Base-by-base conservation (phyloP, 1,140 invertebrate species). In the Meloidogyne floridensis region DNA sequence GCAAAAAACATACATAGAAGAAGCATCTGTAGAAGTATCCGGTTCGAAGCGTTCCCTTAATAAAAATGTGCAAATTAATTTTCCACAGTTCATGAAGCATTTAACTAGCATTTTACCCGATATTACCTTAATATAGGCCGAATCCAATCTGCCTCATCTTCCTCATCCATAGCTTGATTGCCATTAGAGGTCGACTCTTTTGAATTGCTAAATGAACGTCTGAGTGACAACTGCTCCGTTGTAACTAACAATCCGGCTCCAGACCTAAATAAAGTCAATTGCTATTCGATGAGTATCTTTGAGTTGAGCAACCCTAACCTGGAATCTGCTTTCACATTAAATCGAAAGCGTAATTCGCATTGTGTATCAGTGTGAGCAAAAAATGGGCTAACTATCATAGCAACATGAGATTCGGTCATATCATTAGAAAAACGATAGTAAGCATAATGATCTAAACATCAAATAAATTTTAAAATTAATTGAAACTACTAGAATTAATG, bases 351-450 rank as follows among this genome's bases (percentile, higher is more conserved):
- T 59, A 18, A 78, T 47, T 85, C 43, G 86, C 85, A 65, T 53
- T 84, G 72, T 13, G 84, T 32, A 18, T 69, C 72, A 56, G 84
- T 85, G 18, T 75, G 86, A n/a, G 83, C 86, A 75, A 78, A 86
- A 72, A 87, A 86, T 9, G 86, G 51, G 10, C 73, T 86, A 13
- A 87, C 80, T 51, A 86, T 77, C 85, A 86, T 86, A 20, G 85
- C 83, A 56, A 87, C 54, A 72, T 20, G 13, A 47, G 69, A 18
- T 80, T 72, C 86, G 86, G 72, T 87, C 86, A 65, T 87, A 32
- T 79, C 81, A 69, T n/a, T 20, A 18, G 72, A 85, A 51, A 32
- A 65, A 43, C 15, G 59, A 42, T 42, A 32, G 54, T 11, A 56
- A 8, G 77, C 47, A 8, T 15, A 78, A 71, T 65, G 59, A 65